phyloP scores from a whole-genome alignment of 2,113 vertebrate species.

The Albula goreensis region DNA sequence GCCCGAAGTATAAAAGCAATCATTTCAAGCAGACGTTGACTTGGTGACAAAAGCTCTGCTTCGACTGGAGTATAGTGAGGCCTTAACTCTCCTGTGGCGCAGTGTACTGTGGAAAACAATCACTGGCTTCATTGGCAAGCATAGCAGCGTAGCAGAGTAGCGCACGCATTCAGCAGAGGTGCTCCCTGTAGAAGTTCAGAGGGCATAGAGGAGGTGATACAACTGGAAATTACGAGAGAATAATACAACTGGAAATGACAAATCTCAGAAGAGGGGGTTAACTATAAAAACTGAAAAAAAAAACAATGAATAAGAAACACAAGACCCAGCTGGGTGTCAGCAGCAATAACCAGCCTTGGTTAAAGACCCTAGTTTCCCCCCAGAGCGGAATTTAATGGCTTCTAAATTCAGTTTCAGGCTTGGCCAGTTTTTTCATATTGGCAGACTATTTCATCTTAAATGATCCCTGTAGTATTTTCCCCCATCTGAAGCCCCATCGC shows the following conservation, averaged over 20 bases:
- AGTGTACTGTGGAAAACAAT: too few species aligned
- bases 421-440: background rate
- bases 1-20: too few species aligned
- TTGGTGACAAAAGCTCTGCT: too few species aligned
- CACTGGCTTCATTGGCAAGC: too few species aligned
- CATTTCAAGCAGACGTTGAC: too few species aligned
- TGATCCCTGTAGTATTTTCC: background rate
- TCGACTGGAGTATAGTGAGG: too few species aligned
- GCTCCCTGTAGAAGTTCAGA: too few species aligned
- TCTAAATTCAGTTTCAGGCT: background rate
- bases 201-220: too few species aligned
- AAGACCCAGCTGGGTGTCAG: background rate
- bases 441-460: background rate
- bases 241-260: background rate
- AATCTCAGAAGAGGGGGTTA: background rate
- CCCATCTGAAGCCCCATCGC: background rate
- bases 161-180: too few species aligned
- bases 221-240: background rate
- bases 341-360: background rate
- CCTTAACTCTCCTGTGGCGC: too few species aligned
- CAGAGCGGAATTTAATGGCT: background rate
- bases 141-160: too few species aligned
- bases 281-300: too few species aligned
- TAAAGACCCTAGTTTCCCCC: background rate
- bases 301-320: background rate